Conservation (phyloP, 2,888 invertebrate species). For the Didymodactylos carnosus region DNA sequence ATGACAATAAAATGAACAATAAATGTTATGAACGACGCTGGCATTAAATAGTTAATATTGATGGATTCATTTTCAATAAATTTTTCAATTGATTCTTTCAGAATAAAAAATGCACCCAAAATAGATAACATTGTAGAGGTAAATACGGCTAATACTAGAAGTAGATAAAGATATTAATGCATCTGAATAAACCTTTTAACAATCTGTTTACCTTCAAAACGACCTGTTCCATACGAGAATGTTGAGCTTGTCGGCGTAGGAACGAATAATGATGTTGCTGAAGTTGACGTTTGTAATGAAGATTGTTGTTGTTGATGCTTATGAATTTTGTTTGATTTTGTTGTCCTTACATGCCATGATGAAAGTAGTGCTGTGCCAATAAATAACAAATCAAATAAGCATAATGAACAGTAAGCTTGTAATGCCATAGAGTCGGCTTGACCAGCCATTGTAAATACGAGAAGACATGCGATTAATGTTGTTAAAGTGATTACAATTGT, state of each 20-base stretch:
- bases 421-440: not conserved
- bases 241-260: not conserved
- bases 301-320: not conserved
- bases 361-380: not conserved
- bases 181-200: no score
- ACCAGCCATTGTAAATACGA: not conserved
- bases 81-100: constrained; percentile 30
- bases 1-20: constrained; percentile 5
- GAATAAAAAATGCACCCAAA: constrained; percentile 39
- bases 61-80: not conserved
- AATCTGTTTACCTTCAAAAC: no score
- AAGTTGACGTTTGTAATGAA: not conserved
- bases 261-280: not conserved
- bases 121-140: constrained; percentile 37
- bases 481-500: not conserved
- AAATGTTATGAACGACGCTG: not conserved
- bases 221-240: not conserved
- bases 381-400: not conserved
- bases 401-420: not conserved
- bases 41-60: not conserved
- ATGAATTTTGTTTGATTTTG: not conserved
- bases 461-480: not conserved
- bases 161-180: no score
- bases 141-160: constrained; percentile 35
- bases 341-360: not conserved